Conservation (phyloP, 1,140 invertebrate genomes). For the Orchestia grillus region DNA sequence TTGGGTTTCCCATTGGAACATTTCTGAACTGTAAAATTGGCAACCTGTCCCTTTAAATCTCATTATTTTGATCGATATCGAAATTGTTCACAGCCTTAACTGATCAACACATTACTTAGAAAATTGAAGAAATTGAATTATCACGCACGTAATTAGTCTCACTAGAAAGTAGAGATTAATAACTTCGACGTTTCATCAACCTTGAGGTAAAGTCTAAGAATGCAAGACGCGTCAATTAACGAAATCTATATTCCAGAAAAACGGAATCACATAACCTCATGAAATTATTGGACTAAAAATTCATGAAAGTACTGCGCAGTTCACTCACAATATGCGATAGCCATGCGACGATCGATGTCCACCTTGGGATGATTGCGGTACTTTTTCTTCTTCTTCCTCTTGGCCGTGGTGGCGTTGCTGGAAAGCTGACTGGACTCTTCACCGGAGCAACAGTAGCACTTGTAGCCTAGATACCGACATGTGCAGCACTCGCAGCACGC, state of each 20-base stretch:
- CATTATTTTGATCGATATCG: not conserved
- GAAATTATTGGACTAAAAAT: not conserved
- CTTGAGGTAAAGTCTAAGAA: too few relatives aligned
- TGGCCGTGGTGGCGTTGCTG: not conserved
- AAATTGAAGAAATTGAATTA: too few relatives aligned
- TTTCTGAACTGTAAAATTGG: not conserved
- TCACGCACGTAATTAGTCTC: too few relatives aligned
- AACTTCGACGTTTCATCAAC: too few relatives aligned
- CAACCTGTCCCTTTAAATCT: not conserved
- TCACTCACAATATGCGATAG: not conserved
- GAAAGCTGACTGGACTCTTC: not conserved
- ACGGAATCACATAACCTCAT: too few relatives aligned
- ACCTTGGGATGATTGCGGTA: not conserved
- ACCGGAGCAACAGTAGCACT: not conserved
- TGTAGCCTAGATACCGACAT: not conserved
- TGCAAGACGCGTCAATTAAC: too few relatives aligned
- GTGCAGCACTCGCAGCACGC: not conserved
- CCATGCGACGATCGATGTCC: slow-evolving; percentile 21
- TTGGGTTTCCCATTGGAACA: not conserved
- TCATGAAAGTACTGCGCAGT: not conserved
- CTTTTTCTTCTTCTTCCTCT: not conserved
- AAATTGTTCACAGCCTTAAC: not conserved
- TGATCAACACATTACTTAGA: not conserved
- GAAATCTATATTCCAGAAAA: too few relatives aligned
- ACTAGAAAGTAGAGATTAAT: too few relatives aligned